Conservation (phyloP, 2,113 vertebrate species). For the Elgaria multicarinata region DNA sequence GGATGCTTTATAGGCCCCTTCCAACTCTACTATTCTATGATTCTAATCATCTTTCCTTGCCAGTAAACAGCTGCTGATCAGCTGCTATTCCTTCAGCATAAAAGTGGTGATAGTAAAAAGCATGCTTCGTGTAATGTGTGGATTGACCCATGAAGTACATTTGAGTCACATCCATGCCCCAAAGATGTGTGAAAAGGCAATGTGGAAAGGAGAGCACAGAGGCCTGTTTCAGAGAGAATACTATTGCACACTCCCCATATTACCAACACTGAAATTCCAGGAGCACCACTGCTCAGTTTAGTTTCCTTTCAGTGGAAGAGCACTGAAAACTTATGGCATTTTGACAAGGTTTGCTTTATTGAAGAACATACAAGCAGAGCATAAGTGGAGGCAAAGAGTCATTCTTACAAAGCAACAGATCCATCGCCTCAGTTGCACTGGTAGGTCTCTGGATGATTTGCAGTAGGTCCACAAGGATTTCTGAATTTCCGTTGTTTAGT, state of each 20-base stretch:
- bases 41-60: not conserved
- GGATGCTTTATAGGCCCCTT: too few species aligned
- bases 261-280: not conserved
- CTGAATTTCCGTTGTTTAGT: too few species aligned
- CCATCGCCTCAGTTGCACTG: too few species aligned
- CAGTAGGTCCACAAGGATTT: too few species aligned
- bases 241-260: not conserved
- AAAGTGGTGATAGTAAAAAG: not conserved
- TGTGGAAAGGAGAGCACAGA: not conserved
- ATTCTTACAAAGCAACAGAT: not conserved
- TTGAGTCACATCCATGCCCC: not conserved
- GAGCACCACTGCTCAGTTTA: not conserved
- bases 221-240: not conserved
- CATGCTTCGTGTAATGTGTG: not conserved
- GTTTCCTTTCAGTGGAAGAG: not conserved
- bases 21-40: too few species aligned
- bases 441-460: not conserved
- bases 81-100: not conserved
- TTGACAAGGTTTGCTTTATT: not conserved
- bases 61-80: conserved; percentile 1
- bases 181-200: not conserved
- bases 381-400: not conserved
- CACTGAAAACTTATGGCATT: not conserved
- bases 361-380: too few species aligned
- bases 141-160: not conserved